Base-by-base conservation (phyloP, 2,888 invertebrate genomes). In the Augochlorella aurata region DNA sequence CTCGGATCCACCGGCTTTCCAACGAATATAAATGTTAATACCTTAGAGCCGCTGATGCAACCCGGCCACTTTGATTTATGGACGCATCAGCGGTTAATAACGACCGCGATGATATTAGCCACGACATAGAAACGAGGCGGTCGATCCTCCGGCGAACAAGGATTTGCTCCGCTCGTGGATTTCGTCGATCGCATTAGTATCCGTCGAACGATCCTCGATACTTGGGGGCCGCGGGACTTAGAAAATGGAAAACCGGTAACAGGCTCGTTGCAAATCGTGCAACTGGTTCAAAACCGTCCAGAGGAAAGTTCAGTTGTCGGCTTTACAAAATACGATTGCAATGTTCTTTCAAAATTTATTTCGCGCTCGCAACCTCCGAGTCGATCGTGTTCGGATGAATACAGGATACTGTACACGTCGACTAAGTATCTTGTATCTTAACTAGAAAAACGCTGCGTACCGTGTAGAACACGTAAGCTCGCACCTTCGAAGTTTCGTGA, bases 21-120 rank as follows among this genome's bases (percentile, higher is more conserved):
- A 68, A 63, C 24, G 69, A 67, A 65, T 74, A 74, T 74, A 78
- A 74, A 78, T 69, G 78, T 78, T 78, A 78, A 78, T 67, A 61
- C 73, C 38, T 38, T 38, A 0, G 68, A 49, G 54, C 63, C 74
- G 18, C 44, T 74, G 69, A 74, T 70, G 79, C 68, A 78, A 78
- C 61, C 50, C 44, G 29, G 44, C 50, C 29, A 54, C 69, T 78
- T 79, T 79, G 79, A 79, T 79, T 74, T 79, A 79, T 79, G 50
- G 54, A 24, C 45, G 29, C 58, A 45, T 63, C 79, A 47, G 52
- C 49, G 69, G 74, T 79, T 79, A 79, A 79, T 79, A 69, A 66
- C 71, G 52, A 66, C 54, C 45, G 65, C 58, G 69, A 65, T 73
- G 72, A 67, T 74, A 79, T 79, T 79, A 66, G 78, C 68, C 54